Evolutionary conservation across 2,797 vertebrate species (phyloP).

Genomic region (Dryobates pubescens): DNA sequence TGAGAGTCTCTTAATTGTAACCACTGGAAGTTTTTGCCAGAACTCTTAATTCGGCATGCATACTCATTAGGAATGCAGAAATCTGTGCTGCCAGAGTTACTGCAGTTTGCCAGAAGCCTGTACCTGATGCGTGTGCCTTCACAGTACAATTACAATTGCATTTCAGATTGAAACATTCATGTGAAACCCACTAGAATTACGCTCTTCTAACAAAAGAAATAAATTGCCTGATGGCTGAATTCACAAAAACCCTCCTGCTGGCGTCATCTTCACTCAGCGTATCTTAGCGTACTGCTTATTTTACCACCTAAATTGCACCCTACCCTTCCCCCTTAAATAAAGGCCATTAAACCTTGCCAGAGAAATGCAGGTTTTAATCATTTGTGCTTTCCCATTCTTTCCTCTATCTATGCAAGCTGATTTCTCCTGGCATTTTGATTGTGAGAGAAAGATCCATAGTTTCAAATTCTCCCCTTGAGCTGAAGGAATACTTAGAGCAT

Average conservation of each 20-base stretch:
- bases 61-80: background rate
- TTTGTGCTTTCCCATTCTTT: background rate
- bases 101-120: background rate
- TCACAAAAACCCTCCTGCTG: slow-evolving; percentile 25
- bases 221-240: slow-evolving; percentile 18
- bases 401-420: background rate
- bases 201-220: slow-evolving; percentile 35
- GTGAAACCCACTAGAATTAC: background rate
- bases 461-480: slow-evolving; percentile 15
- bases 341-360: background rate
- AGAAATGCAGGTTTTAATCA: slow-evolving; percentile 32
- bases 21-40: background rate
- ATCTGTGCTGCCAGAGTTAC: background rate
- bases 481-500: background rate
- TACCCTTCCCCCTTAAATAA: background rate
- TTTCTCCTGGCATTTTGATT: slow-evolving; percentile 11
- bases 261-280: background rate
- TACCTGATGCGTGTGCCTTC: background rate
- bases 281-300: background rate
- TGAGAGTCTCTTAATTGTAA: background rate
- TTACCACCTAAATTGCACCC: background rate
- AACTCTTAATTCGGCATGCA: background rate
- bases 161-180: background rate
- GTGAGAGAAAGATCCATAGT: background rate
- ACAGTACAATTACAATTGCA: background rate